Base-by-base conservation (phyloP, 2,797 vertebrate species). In the Argyrosomus regius region DNA sequence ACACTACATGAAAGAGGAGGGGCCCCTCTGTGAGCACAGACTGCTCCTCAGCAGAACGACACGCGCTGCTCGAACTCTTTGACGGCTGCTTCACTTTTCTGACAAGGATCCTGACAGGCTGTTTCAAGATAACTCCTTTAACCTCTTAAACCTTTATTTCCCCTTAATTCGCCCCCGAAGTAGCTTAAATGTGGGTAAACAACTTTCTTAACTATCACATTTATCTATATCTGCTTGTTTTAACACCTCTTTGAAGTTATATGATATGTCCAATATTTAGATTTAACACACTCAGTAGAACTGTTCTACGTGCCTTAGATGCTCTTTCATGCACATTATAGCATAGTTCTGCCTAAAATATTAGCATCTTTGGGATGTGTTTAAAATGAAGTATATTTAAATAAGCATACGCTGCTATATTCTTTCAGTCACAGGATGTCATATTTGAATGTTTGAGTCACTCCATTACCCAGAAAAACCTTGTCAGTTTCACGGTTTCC, bases 1-100 rank as follows among this genome's bases (percentile, higher is more conserved):
- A 86, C 75, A 82, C 65, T 87, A 88, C 87, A 92, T 88, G 87
- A 87, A 91, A 88, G 81, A 80, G 87, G 83, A 86, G 86, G 84
- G 84, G 83, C 75, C 75, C 35, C 74, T 76, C 72, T 41, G 83
- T 45, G 85, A 78, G 78, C 68, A 7, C 54, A 35, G 65, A 10
- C 77, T 52, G 56, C 71, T 84, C 71, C 60, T 77, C 82, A 64
- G 80, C 73, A 54, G n/a, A 77, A 77, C 63, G 39, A 87, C 77
- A 84, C 35, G 71, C 62, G 43, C 39, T 53, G 50, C 83, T 81
- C 76, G 17, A 20, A 75, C 81, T 83, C 82, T 79, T 82, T 72
- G 80, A 71, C 58, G 52, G 70, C 78, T 54, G 81, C 84, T 77
- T 86, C 81, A 72, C 88, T 79, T 69, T 71, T 35, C 83, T 85